Evolutionary conservation across 2,888 invertebrate species (phyloP).

Genomic region (Pseudococcus viburni): DNA sequence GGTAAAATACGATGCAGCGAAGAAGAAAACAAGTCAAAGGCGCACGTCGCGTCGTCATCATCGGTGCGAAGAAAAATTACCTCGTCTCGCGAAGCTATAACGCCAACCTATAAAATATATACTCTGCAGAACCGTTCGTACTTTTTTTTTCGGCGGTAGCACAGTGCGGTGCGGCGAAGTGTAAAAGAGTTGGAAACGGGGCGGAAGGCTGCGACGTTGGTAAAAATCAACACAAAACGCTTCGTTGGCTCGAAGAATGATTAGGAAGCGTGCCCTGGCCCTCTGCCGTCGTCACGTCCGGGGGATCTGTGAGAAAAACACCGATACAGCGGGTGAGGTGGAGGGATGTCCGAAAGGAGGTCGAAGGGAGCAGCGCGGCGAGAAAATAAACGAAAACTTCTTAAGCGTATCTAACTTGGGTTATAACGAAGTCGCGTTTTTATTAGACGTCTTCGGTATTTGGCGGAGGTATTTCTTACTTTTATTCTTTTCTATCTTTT

Average conservation of each 20-base stretch:
- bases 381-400: conserved; percentile 10
- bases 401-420: conserved; percentile 14
- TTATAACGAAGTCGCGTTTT: conserved; percentile 35
- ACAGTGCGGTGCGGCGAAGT: neutral
- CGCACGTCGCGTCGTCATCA: neutral
- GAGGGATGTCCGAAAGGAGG: neutral
- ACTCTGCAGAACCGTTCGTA: neutral
- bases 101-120: neutral
- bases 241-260: conserved; percentile 24
- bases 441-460: neutral
- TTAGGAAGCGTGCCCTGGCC: neutral
- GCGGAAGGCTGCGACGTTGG: neutral
- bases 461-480: neutral
- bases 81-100: neutral
- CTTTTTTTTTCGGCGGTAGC: neutral
- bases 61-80: conserved; percentile 4
- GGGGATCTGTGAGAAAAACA: neutral
- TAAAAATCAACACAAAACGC: conserved; percentile 18
- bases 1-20: conserved; percentile 14
- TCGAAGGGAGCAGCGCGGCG: neutral
- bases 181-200: neutral
- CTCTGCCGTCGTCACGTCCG: neutral
- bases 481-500: neutral
- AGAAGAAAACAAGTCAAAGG: conserved; percentile 6
- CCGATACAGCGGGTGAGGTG: neutral